phyloP scores from a whole-genome alignment of 1,140 invertebrate genomes.

The Drosophila sulfurigaster region DNA sequence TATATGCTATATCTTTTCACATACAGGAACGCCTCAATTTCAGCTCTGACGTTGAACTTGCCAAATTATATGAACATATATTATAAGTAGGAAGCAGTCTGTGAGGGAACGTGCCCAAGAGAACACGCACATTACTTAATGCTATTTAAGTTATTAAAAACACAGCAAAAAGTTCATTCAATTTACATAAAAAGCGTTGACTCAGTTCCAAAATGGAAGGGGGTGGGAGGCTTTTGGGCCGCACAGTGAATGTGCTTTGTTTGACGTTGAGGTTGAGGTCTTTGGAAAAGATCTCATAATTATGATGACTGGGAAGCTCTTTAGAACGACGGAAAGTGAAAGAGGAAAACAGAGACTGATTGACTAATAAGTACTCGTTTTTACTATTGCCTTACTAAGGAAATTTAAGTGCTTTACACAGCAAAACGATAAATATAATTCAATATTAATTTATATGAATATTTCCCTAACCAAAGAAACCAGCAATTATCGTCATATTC shows the following conservation, averaged over 20 bases:
- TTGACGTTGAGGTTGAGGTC: slow-evolving; percentile 46
- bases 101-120: slow-evolving; percentile 33
- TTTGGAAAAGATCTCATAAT: slow-evolving; percentile 15
- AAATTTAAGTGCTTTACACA: no score
- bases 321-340: not conserved
- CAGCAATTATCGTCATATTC: no score
- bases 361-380: no score
- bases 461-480: no score
- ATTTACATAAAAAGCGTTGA: slow-evolving; percentile 50
- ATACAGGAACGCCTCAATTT: slow-evolving; percentile 49
- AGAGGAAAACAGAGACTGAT: not conserved
- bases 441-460: no score
- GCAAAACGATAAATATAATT: no score
- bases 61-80: slow-evolving; percentile 16
- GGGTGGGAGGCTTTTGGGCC: slow-evolving; percentile 17
- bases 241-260: slow-evolving; percentile 51
- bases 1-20: not conserved
- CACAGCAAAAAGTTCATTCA: slow-evolving; percentile 50
- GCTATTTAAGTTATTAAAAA: slow-evolving; percentile 46
- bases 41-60: slow-evolving; percentile 26
- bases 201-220: slow-evolving; percentile 5
- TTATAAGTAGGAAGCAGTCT: slow-evolving; percentile 22
- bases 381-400: no score
- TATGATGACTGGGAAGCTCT: slow-evolving; percentile 4
- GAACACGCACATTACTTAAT: slow-evolving; percentile 37